Percentiles rank a stretch among this genome's conserved stretches.
These are phyloP conservation scores for Pachyseris speciosa DNA, from an alignment of 64 coral and sea anemone genomes.

Conservation along the genomic window DNA sequence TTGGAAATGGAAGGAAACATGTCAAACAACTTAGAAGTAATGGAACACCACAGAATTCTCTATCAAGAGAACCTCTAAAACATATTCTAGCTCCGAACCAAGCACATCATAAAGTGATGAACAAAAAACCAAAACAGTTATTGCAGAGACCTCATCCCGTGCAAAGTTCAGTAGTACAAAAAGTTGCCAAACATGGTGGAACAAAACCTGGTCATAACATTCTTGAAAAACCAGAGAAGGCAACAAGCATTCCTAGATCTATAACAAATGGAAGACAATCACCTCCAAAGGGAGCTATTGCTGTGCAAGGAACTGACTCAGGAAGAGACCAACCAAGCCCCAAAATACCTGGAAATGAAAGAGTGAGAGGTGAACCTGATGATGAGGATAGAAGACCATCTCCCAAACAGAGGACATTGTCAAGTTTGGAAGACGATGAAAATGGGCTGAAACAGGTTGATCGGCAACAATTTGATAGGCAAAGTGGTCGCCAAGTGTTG, in stretches of 20 bases:
- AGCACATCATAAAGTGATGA: not conserved
- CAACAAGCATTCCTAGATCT: not conserved
- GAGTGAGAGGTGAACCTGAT: not conserved
- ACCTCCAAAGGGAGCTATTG: not conserved
- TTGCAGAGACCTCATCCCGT: not conserved
- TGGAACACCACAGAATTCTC: not conserved
- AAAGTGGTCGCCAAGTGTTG: not conserved
- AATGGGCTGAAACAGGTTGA: not conserved
- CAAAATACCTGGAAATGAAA: not conserved
- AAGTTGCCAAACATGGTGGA: not conserved
- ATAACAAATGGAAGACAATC: not conserved
- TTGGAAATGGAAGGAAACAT: not conserved
- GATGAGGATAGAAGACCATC: not conserved
- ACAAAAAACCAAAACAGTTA: not conserved
- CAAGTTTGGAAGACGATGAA: not conserved
- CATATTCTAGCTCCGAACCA: constrained; percentile 27
- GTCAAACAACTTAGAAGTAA: constrained; percentile 2
- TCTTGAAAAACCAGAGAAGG: not conserved
- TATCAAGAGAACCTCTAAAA: constrained; percentile 59
- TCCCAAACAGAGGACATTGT: not conserved
- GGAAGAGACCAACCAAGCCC: not conserved
- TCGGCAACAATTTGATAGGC: not conserved
- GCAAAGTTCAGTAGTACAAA: not conserved
- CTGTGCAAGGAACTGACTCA: not conserved
- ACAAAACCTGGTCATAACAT: not conserved